Conservation (phyloP, 2,113 vertebrate species). For the Corythornis cristatus region DNA sequence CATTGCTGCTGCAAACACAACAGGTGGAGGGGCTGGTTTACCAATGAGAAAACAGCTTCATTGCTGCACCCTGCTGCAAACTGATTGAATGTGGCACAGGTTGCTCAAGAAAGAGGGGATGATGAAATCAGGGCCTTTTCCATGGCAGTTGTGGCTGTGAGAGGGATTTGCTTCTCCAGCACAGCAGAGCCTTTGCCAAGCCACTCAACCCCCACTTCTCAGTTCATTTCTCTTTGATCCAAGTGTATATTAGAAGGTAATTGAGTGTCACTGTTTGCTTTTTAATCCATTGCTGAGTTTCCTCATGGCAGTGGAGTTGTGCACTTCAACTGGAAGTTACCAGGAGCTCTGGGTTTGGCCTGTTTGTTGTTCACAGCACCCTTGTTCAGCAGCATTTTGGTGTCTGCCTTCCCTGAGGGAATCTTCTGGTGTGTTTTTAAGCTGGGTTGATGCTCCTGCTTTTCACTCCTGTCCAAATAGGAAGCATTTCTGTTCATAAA, state of each 20-base stretch:
- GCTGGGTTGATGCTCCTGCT: not conserved
- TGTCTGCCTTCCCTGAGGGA: not conserved
- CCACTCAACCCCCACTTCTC: not conserved
- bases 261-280: conserved; percentile 1
- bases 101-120: not conserved
- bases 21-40: not conserved
- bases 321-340: not conserved
- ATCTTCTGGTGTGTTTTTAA: not conserved
- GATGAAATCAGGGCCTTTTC: not conserved
- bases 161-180: not conserved
- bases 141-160: not conserved
- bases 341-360: not conserved
- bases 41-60: not conserved
- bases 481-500: not conserved
- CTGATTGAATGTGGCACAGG: not conserved
- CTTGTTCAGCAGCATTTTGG: not conserved
- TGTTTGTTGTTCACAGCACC: not conserved
- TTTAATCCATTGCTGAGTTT: conserved; percentile 3
- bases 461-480: not conserved
- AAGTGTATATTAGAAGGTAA: conserved; percentile 6
- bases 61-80: not conserved
- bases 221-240: conserved; percentile 12
- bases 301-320: not conserved
- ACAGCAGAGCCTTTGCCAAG: not conserved
- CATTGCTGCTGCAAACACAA: not conserved